Conservation (phyloP, 2,113 vertebrate genomes). For the Apus apus region DNA sequence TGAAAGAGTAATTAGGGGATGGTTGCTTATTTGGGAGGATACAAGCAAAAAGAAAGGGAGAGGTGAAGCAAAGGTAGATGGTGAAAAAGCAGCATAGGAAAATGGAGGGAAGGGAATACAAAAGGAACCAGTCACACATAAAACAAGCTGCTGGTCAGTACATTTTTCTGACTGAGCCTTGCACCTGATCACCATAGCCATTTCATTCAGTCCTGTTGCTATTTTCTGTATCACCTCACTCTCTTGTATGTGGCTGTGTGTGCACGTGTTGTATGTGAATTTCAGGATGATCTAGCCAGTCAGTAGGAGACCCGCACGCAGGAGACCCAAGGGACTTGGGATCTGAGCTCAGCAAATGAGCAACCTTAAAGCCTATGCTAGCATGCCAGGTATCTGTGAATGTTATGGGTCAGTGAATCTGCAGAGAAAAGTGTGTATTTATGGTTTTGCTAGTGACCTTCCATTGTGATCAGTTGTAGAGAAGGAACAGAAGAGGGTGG, state of each 20-base stretch:
- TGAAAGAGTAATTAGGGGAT: neutral
- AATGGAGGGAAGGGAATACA: neutral
- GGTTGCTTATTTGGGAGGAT: neutral
- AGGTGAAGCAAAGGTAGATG: neutral
- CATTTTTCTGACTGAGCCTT: neutral
- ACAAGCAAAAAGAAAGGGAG: neutral
- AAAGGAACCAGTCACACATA: neutral
- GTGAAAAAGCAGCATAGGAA: neutral
- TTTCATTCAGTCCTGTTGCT: neutral
- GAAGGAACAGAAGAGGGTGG: neutral
- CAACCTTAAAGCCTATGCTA: neutral
- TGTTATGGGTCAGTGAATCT: neutral
- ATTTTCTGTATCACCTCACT: neutral
- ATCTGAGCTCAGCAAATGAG: neutral
- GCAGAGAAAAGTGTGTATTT: neutral
- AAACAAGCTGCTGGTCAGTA: neutral
- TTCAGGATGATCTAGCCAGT: neutral
- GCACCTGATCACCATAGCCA: neutral
- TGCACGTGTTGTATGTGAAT: neutral
- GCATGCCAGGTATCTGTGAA: neutral
- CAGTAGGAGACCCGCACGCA: neutral
- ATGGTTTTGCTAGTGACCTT: neutral
- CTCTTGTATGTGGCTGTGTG: rapidly evolving
- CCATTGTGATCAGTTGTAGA: neutral
- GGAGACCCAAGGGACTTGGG: too few species aligned